Conservation (phyloP, 2,797 vertebrate genomes). For the Kryptolebias ocellatus region DNA sequence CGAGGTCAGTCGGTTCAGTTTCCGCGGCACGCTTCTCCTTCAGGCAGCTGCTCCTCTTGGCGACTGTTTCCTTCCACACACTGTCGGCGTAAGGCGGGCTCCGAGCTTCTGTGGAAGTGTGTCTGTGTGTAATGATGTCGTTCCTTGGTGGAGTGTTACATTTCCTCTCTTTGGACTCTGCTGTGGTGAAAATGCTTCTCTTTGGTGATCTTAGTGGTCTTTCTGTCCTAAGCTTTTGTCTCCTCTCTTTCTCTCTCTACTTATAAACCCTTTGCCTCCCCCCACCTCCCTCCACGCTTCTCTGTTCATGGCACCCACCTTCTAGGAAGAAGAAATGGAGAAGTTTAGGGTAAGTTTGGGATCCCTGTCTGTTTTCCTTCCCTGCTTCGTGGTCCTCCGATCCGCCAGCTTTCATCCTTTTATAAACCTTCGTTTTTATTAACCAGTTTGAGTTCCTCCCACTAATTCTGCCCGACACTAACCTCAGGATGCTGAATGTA, state of each 20-base stretch:
- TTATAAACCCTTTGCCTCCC: constrained; percentile 84
- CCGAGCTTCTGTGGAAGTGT: constrained; percentile 62
- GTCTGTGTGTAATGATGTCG: constrained; percentile 65
- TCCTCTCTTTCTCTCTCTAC: constrained; percentile 64
- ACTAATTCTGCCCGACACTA: constrained; percentile 56
- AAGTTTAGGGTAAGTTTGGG: constrained; percentile 98
- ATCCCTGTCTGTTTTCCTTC: constrained; percentile 70
- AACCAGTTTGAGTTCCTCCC: constrained; percentile 57
- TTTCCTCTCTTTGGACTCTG: constrained; percentile 61
- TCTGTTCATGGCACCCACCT: constrained; percentile 91
- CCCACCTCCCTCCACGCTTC: constrained; percentile 84
- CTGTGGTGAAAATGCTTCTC: constrained; percentile 83
- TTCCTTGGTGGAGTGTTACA: constrained; percentile 50
- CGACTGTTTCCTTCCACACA: constrained; percentile 51
- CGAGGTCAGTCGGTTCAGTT: constrained; percentile 58
- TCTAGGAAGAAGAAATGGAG: constrained; percentile 99
- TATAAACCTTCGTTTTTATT: constrained; percentile 66
- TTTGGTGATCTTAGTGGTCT: constrained; percentile 88
- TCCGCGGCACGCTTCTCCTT: constrained; percentile 63
- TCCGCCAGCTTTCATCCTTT: constrained; percentile 44
- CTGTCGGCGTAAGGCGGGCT: constrained; percentile 60
- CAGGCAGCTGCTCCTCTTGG: constrained; percentile 64
- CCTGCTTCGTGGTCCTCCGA: constrained; percentile 50
- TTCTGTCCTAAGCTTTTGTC: constrained; percentile 94
- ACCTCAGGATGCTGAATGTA: constrained; percentile 25